Evolutionary conservation across 2,113 vertebrate genomes (phyloP).

Genomic region (Gallinago undulata): DNA sequence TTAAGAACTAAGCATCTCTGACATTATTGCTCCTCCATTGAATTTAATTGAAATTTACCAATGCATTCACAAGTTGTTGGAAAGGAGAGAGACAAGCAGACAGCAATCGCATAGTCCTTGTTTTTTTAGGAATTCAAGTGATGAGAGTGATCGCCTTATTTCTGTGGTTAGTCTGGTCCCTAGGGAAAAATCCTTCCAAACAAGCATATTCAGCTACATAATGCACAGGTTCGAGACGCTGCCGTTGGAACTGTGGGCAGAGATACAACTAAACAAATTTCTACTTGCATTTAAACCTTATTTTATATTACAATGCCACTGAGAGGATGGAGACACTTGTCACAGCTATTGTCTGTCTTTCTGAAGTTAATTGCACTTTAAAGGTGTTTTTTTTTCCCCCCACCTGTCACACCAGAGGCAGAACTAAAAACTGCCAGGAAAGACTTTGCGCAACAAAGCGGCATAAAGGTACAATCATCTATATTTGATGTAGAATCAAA

Average conservation of each 20-base stretch:
- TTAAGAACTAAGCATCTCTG: not conserved
- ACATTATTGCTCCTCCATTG: not conserved
- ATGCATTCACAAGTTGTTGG: rapidly evolving
- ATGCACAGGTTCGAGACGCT: not conserved
- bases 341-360: not conserved
- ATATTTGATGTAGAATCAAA: not conserved
- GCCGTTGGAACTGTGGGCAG: not conserved
- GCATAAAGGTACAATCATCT: not conserved
- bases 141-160: not conserved
- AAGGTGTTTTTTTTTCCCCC: not conserved
- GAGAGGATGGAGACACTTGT: not conserved
- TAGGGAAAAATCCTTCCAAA: not conserved
- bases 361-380: not conserved
- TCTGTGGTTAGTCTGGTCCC: not conserved
- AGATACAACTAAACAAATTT: not conserved
- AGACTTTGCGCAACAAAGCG: not conserved
- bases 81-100: not conserved
- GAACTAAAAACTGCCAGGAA: not conserved
- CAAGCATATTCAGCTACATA: not conserved
- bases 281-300: not conserved
- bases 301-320: not conserved
- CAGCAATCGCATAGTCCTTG: not conserved
- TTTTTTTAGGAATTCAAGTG: not conserved
- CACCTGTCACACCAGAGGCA: not conserved
- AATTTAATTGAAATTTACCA: not conserved